These are phyloP conservation scores for Hyposoter didymator DNA, from an alignment of 2,888 invertebrate genomes.

Conservation along the genomic window DNA sequence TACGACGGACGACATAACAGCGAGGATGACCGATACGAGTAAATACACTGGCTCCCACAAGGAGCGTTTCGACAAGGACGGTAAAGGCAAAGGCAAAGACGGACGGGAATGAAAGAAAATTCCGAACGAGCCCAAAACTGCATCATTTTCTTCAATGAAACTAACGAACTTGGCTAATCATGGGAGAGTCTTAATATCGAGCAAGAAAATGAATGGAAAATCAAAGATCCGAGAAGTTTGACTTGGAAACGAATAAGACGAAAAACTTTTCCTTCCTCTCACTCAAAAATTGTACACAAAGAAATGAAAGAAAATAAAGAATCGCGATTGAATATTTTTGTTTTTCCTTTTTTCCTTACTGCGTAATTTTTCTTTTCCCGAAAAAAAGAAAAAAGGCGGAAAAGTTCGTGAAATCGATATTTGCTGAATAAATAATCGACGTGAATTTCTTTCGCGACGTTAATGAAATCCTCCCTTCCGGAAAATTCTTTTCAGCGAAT, in stretches of 20 bases:
- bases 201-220: neutral
- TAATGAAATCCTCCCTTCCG: neutral
- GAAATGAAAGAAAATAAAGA: neutral
- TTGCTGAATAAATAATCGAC: no score
- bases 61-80: conserved; percentile 82
- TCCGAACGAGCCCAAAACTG: neutral
- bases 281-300: neutral
- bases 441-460: no score
- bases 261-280: neutral
- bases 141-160: neutral
- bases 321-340: neutral
- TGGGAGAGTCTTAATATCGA: neutral
- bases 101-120: conserved; percentile 74
- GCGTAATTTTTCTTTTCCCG: no score
- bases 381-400: no score
- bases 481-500: neutral
- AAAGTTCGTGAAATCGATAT: no score
- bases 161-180: neutral
- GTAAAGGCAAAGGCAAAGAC: conserved; percentile 82
- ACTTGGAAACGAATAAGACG: neutral
- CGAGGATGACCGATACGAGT: conserved; percentile 82
- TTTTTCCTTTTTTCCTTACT: neutral
- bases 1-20: conserved; percentile 77
- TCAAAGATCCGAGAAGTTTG: neutral
- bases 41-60: conserved; percentile 83